Conservation (phyloP, 2,888 invertebrate species). For the Suillia variegata region DNA sequence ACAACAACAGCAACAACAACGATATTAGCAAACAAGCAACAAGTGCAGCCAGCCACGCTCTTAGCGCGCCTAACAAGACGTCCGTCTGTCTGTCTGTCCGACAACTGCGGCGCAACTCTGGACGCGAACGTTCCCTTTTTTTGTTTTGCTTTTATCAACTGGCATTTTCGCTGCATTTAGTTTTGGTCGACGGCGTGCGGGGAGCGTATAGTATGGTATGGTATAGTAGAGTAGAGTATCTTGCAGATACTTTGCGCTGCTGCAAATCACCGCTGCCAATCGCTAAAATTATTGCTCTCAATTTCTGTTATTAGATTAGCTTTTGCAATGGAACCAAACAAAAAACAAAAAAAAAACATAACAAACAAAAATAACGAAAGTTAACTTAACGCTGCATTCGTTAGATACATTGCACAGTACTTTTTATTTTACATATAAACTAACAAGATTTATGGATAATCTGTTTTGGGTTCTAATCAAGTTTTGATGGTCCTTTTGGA, state of each 20-base stretch:
- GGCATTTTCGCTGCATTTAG: too few relatives aligned
- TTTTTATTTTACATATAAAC: too few relatives aligned
- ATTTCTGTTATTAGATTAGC: slow-evolving; percentile 56
- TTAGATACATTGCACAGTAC: not conserved
- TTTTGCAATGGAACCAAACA: slow-evolving; percentile 33
- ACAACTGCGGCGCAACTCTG: too few relatives aligned
- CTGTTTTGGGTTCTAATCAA: too few relatives aligned
- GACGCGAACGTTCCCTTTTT: too few relatives aligned
- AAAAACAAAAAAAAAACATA: not conserved
- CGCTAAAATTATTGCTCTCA: slow-evolving; percentile 56
- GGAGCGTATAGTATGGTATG: too few relatives aligned
- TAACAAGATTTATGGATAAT: too few relatives aligned
- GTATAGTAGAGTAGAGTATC: too few relatives aligned
- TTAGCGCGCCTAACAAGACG: slow-evolving; percentile 12
- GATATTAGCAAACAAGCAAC: not conserved
- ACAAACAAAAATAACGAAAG: not conserved
- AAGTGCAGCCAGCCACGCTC: not conserved
- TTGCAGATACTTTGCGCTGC: not conserved
- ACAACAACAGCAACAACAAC: not conserved
- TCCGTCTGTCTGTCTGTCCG: slow-evolving; percentile 15
- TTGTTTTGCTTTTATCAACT: too few relatives aligned
- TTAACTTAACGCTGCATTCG: not conserved
- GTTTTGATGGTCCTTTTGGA: too few relatives aligned
- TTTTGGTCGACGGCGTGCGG: too few relatives aligned
- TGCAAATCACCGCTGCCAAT: slow-evolving; percentile 51